Percentiles rank a stretch among this genome's conserved stretches.
These are phyloP conservation scores for Diorhabda carinulata DNA, from an alignment of 1,140 invertebrate species.

Conservation along the genomic window DNA sequence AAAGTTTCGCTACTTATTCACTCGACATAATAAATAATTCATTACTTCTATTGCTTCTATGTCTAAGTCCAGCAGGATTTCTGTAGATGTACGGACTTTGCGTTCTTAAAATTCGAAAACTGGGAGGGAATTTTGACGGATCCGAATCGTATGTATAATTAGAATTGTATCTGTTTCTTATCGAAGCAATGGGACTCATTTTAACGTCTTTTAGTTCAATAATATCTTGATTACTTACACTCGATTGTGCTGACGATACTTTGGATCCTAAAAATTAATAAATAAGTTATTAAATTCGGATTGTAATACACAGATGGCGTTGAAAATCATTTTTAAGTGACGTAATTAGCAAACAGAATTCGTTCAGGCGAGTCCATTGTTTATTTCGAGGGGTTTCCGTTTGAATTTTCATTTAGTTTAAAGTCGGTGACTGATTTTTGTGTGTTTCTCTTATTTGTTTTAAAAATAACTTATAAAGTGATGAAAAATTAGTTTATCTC, in stretches of 20 bases:
- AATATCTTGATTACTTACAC: constrained; percentile 57
- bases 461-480: too few relatives aligned
- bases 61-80: constrained; percentile 55
- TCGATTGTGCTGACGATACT: constrained; percentile 38
- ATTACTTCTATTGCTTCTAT: constrained; percentile 56
- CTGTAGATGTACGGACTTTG: constrained; percentile 49
- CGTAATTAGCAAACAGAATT: too few relatives aligned
- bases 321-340: too few relatives aligned
- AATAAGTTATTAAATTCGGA: too few relatives aligned
- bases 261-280: constrained; percentile 46
- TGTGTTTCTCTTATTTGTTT: too few relatives aligned
- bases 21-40: not conserved
- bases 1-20: not conserved
- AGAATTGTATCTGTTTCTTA: constrained; percentile 62
- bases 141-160: constrained; percentile 49
- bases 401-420: too few relatives aligned
- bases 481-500: too few relatives aligned
- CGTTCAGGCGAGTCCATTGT: too few relatives aligned
- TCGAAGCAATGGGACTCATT: constrained; percentile 78
- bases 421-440: too few relatives aligned
- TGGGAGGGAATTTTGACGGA: constrained; percentile 69
- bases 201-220: constrained; percentile 78
- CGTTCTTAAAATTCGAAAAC: constrained; percentile 69
- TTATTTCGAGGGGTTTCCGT: too few relatives aligned
- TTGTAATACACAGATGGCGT: too few relatives aligned